Evolutionary conservation across 2,113 vertebrate species (phyloP), one percentile per base, ranked within the genome.

Genomic region (Leucopsar rothschildi): DNA sequence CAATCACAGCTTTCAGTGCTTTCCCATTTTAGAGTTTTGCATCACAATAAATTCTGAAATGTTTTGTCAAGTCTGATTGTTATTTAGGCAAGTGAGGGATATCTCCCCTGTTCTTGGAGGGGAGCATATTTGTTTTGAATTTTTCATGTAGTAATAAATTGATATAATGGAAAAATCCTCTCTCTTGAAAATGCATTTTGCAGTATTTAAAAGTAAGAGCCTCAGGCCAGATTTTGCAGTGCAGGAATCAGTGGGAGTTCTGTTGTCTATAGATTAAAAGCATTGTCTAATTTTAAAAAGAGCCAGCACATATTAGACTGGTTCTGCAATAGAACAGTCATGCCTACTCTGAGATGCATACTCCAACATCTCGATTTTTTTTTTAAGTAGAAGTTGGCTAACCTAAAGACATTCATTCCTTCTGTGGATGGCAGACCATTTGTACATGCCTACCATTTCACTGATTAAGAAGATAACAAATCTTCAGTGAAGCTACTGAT

Each of bases 61-160:
- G 6, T 93, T 94, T 96, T 93, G 64, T 92, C 59, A 77, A 86
- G 47, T 64, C 56, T 77, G 29, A 56, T 92, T 92, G 71, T 80
- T 95, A 44, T 83, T 94, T 93, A 86, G 76, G 33, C 42, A 78
- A 90, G 49, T 68, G 80, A 57, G 68, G 25, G 71, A 60, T 92
- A 31, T 77, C 59, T 25, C 23, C 22, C 6, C 49, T 81, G 19
- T 64, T 93, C 57, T 92, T 69, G 50, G 50, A 17, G 27, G 27
- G 27, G 50, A 29, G 64, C 56, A 88, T 89, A 90, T 95, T 93
- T 90, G 65, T 83, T 97, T 83, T 92, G 60, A 92, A 86, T 88
- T 94, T 93, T 96, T 93, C 72, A 83, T 88, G 87, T 66, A 81
- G 76, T 60, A 55, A 93, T 86, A 96, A 92, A 93, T 94, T 78